These are phyloP conservation scores for Hydrozoanthus tunicans DNA, from an alignment of 64 coral and sea anemone species.

Conservation along the genomic window DNA sequence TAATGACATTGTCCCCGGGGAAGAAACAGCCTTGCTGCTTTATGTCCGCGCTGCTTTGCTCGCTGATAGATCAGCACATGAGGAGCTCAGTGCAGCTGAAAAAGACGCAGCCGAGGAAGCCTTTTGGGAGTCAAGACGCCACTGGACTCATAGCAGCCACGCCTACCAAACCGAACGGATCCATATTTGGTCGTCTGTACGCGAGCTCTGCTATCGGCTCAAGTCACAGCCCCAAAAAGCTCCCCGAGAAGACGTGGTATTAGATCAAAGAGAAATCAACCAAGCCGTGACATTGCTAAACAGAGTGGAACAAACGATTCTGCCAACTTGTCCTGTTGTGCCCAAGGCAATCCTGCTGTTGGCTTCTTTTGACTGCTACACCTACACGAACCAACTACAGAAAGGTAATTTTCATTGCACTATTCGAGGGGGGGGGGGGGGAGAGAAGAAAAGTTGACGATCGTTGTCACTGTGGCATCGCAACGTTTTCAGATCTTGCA, in stretches of 20 bases:
- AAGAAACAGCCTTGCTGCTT: neutral
- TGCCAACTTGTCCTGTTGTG: neutral
- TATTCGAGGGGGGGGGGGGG: too few species aligned
- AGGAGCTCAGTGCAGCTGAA: neutral
- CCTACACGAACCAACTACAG: neutral
- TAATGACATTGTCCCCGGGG: neutral
- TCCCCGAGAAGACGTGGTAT: neutral
- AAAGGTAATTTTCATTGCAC: neutral
- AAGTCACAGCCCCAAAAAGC: constrained; percentile 5
- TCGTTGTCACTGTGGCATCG: neutral
- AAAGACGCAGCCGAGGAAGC: neutral
- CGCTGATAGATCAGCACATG: neutral
- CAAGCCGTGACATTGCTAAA: neutral
- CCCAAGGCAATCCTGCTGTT: neutral
- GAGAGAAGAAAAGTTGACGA: neutral
- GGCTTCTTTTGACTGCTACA: neutral
- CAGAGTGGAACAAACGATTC: neutral
- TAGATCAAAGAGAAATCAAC: neutral
- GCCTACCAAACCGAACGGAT: neutral
- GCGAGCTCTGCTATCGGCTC: neutral
- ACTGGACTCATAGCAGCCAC: neutral
- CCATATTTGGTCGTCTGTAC: neutral
- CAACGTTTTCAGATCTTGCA: neutral
- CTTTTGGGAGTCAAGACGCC: neutral
- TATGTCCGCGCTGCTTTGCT: neutral